Evolutionary conservation across 2,113 vertebrate species (phyloP).

Genomic region (Rafetus swinhoei): DNA sequence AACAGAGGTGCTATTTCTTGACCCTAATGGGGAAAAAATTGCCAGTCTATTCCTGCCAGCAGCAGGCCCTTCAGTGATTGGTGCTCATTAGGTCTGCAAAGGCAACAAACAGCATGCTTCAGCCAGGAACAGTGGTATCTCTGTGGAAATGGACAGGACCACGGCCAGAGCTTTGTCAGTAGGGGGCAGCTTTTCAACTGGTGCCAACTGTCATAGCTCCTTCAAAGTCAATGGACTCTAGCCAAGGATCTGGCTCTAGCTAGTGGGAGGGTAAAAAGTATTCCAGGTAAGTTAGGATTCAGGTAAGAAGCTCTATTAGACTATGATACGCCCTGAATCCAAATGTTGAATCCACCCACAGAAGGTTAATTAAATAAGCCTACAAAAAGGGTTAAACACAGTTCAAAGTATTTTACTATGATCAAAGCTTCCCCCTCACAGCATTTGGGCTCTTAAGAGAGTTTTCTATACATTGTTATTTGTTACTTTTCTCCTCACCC

Average conservation of each 20-base stretch:
- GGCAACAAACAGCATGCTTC: not conserved
- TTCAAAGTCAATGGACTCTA: not conserved
- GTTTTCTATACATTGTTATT: not conserved
- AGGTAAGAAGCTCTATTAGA: not conserved
- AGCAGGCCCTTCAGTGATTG: rapidly evolving
- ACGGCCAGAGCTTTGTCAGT: not conserved
- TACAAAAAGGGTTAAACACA: not conserved
- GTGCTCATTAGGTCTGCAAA: not conserved
- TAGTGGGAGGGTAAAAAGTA: not conserved
- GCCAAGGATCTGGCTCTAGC: not conserved
- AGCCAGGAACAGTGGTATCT: rapidly evolving
- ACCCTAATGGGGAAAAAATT: not conserved
- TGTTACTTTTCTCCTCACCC: not conserved
- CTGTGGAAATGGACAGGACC: not conserved
- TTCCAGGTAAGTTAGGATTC: not conserved
- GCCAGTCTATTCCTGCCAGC: rapidly evolving
- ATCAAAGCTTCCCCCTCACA: not conserved
- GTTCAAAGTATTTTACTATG: not conserved
- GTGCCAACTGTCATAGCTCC: not conserved
- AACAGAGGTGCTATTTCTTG: not conserved
- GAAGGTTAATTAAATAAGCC: not conserved
- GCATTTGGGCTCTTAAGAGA: not conserved
- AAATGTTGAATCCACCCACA: not conserved
- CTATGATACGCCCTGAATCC: not conserved
- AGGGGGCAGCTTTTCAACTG: not conserved